Evolutionary conservation across 1,140 invertebrate species (phyloP).

Genomic region (Atopsyche davidsoni): DNA sequence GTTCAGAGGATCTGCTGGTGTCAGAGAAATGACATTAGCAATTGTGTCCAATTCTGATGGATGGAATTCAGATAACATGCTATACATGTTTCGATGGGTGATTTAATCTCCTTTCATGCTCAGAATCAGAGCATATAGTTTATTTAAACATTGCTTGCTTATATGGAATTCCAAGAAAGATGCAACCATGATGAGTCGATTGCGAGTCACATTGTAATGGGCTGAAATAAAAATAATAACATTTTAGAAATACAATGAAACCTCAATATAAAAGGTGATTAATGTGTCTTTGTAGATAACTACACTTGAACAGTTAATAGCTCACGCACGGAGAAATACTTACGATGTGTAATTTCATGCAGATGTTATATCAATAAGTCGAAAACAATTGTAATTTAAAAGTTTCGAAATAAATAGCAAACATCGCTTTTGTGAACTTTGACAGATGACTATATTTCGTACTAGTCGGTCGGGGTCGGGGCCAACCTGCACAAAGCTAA

Average conservation of each 20-base stretch:
- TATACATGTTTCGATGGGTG: conserved; percentile 40
- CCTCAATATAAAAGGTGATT: too few relatives aligned
- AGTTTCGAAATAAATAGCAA: too few relatives aligned
- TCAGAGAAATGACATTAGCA: conserved; percentile 55
- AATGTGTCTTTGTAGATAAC: too few relatives aligned
- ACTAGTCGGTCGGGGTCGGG: too few relatives aligned
- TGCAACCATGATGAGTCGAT: conserved; percentile 9
- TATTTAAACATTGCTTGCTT: neutral
- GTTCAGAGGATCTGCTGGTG: conserved; percentile 53
- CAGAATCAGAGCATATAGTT: conserved; percentile 5
- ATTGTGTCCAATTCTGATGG: conserved; percentile 58
- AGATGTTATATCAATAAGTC: too few relatives aligned
- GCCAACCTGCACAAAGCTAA: too few relatives aligned
- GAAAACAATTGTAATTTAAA: too few relatives aligned
- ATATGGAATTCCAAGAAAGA: conserved; percentile 8
- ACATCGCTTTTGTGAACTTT: too few relatives aligned
- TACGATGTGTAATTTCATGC: too few relatives aligned
- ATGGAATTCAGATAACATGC: conserved; percentile 53
- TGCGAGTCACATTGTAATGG: conserved; percentile 11
- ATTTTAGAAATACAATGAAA: conserved; percentile 1
- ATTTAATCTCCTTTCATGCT: conserved; percentile 13
- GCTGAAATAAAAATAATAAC: conserved; percentile 6
- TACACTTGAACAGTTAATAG: too few relatives aligned
- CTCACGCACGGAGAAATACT: too few relatives aligned
- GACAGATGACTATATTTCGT: too few relatives aligned